phyloP scores from a whole-genome alignment of 2,888 invertebrate species.

The Drosophila histrio region DNA sequence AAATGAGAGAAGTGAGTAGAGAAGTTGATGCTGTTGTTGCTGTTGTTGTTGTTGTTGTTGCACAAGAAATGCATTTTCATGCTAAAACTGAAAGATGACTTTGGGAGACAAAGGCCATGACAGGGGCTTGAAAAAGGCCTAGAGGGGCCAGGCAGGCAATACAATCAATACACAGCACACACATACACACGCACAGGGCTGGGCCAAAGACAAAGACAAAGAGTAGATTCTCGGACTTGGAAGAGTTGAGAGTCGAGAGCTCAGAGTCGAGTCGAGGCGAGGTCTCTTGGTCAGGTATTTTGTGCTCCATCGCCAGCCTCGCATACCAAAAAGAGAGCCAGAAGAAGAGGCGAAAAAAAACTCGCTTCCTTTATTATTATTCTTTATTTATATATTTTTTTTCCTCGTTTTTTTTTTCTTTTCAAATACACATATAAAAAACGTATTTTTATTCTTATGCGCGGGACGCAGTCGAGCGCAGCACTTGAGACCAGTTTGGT shows the following conservation, averaged over 20 bases:
- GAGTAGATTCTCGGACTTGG: not conserved
- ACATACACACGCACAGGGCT: constrained; percentile 39
- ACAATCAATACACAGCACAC: constrained; percentile 40
- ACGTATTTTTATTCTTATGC: constrained; percentile 67
- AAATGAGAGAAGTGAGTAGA: constrained; percentile 16
- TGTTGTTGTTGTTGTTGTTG: constrained; percentile 4
- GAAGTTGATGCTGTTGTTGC: not conserved
- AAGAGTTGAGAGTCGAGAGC: constrained; percentile 18
- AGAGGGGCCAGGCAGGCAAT: constrained; percentile 33
- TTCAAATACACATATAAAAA: constrained; percentile 62
- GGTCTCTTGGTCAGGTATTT: constrained; percentile 57
- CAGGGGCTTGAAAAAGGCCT: constrained; percentile 26
- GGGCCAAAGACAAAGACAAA: constrained; percentile 42
- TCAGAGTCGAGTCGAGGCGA: constrained; percentile 33
- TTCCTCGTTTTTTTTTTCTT: constrained; percentile 24
- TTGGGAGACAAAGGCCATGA: constrained; percentile 36
- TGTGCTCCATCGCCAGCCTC: constrained; percentile 36
- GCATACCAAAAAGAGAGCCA: constrained; percentile 61
- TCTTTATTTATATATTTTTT: constrained; percentile 55
- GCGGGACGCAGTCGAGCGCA: constrained; percentile 60
- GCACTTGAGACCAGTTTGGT: constrained; percentile 76
- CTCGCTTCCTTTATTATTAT: constrained; percentile 64
- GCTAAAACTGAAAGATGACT: constrained; percentile 52
- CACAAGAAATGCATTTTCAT: constrained; percentile 66
- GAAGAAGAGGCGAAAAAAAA: constrained; percentile 22